Evolutionary conservation across 2,797 vertebrate genomes (phyloP).

Genomic region (Sebastolobus alascanus): DNA sequence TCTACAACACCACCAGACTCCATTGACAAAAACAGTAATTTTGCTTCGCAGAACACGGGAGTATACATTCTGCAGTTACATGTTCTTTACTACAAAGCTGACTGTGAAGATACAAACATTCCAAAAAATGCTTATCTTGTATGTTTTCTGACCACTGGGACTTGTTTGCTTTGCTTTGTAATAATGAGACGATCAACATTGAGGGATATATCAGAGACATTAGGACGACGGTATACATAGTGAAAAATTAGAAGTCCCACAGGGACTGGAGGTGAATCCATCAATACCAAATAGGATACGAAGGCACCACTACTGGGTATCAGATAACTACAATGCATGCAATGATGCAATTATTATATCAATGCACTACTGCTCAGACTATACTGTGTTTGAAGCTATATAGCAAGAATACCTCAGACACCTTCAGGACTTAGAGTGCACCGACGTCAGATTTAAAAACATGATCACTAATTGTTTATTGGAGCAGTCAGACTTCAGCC

Average conservation of each 20-base stretch:
- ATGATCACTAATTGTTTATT: constrained; percentile 12
- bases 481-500: neutral
- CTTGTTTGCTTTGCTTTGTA: neutral
- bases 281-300: neutral
- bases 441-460: constrained; percentile 12
- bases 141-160: neutral
- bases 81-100: neutral
- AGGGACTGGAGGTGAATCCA: neutral
- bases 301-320: neutral
- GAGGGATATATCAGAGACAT: neutral
- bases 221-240: neutral
- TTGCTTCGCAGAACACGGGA: no score
- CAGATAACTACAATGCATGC: constrained; percentile 2
- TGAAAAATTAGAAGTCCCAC: constrained; percentile 13
- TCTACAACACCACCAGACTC: no score
- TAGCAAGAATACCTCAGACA: neutral
- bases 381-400: neutral
- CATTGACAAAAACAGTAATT: no score
- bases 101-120: neutral
- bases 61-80: neutral
- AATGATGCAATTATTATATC: neutral
- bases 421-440: neutral
- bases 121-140: neutral
- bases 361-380: neutral
- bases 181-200: neutral